Percentiles rank a stretch among this genome's conserved stretches.
Evolutionary conservation across 2,797 vertebrate species (phyloP).

Genomic region (Etheostoma nigrum): DNA sequence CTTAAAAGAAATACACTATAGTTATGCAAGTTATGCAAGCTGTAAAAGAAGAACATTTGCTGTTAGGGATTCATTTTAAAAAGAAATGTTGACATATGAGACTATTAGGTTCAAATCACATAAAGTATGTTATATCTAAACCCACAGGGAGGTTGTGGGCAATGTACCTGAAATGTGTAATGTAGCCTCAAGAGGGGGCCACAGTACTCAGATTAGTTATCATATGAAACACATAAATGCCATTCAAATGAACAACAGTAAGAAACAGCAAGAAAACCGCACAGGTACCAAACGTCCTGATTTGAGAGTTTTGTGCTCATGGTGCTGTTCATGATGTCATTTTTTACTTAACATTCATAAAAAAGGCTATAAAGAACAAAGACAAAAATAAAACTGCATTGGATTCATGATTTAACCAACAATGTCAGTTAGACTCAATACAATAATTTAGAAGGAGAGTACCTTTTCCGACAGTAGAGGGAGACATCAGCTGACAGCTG

Average conservation of each 20-base stretch:
- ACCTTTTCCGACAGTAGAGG: constrained; percentile 53
- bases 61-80: constrained; percentile 11
- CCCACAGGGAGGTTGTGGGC: background rate
- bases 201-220: constrained; percentile 46
- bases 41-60: background rate
- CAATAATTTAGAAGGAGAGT: too few species aligned
- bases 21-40: background rate
- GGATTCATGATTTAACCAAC: background rate
- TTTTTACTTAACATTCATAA: background rate
- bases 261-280: background rate
- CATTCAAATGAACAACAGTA: background rate
- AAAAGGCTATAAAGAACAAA: background rate
- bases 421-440: background rate
- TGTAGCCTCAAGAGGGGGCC: constrained; percentile 68
- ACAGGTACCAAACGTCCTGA: background rate
- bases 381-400: background rate
- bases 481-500: constrained; percentile 51
- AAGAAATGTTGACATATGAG: constrained; percentile 9
- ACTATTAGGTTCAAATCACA: constrained; percentile 6
- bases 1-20: background rate
- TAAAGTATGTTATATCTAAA: background rate
- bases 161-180: background rate
- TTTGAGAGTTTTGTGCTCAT: background rate
- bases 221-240: background rate
- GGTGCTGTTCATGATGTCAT: background rate